A percentile compares a stretch with the other conserved stretches of the same genome.
These are phyloP conservation scores for Stegodyphus mimosarum DNA, from an alignment of 1,140 invertebrate species.

Conservation along the genomic window DNA sequence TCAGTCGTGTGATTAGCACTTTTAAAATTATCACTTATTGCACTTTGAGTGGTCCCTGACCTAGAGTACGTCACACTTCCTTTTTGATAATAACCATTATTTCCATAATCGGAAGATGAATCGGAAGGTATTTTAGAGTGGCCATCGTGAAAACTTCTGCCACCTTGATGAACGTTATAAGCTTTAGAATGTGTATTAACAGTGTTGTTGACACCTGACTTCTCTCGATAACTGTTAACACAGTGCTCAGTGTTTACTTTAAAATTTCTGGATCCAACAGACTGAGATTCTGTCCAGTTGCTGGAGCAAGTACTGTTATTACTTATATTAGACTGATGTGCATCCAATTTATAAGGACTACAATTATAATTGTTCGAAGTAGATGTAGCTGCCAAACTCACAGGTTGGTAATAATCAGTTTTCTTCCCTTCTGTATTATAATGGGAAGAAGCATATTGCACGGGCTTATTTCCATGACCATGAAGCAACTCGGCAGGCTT, in stretches of 20 bases:
- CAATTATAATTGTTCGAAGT: constrained; percentile 34
- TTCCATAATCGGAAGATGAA: constrained; percentile 9
- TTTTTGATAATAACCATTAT: constrained; percentile 35
- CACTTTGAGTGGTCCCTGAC: constrained; percentile 15
- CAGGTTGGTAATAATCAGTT: constrained; percentile 29
- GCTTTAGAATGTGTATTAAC: neutral
- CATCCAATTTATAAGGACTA: constrained; percentile 31
- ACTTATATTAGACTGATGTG: constrained; percentile 9
- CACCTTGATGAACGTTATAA: constrained; percentile 26
- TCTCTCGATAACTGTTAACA: constrained; percentile 20
- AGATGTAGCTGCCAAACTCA: neutral
- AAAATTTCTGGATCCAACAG: neutral
- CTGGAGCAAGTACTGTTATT: constrained; percentile 15
- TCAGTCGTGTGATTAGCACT: constrained; percentile 22
- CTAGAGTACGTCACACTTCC: constrained; percentile 34
- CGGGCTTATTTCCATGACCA: constrained; percentile 3
- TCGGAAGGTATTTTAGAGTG: neutral
- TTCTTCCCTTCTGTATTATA: constrained; percentile 38
- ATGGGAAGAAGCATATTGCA: constrained; percentile 38
- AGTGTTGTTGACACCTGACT: neutral
- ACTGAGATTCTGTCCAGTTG: constrained; percentile 4
- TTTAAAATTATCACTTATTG: constrained; percentile 48
- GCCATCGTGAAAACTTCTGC: neutral
- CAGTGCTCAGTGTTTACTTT: constrained; percentile 12
- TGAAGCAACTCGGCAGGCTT: neutral